Evolutionary conservation across 2,888 invertebrate species (phyloP).

Genomic region (Orthosia gracilis): DNA sequence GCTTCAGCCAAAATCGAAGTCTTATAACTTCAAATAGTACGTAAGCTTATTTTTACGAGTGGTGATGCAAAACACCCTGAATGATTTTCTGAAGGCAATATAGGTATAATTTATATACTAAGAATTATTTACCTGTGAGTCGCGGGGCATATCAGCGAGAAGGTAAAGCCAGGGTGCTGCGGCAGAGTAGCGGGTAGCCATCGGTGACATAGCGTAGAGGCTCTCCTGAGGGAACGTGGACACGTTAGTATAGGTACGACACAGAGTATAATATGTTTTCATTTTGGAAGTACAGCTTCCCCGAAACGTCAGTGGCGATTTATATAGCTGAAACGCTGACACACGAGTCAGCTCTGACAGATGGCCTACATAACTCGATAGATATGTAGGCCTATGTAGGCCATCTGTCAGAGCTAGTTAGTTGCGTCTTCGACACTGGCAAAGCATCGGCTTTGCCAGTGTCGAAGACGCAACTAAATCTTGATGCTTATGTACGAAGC

Average conservation of each 20-base stretch:
- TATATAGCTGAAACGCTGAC: background rate
- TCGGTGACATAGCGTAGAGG: conserved; percentile 87
- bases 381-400: too few species aligned
- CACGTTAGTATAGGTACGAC: background rate
- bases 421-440: too few species aligned
- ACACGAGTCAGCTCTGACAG: background rate
- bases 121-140: conserved; percentile 81
- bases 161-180: conserved; percentile 85
- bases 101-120: conserved; percentile 1
- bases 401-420: too few species aligned
- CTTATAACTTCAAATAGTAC: conserved; percentile 11
- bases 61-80: background rate
- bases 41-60: background rate
- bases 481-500: background rate
- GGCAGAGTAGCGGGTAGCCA: conserved; percentile 88
- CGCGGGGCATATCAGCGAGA: conserved; percentile 83
- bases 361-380: too few species aligned
- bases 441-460: background rate
- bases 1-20: conserved; percentile 21
- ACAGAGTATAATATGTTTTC: background rate
- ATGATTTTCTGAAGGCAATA: conserved; percentile 11
- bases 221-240: conserved; percentile 71
- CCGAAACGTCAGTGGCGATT: background rate
- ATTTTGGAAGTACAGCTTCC: background rate
- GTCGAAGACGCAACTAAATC: background rate